Conservation (phyloP, 2,888 invertebrate species). For the Pammene aurita region DNA sequence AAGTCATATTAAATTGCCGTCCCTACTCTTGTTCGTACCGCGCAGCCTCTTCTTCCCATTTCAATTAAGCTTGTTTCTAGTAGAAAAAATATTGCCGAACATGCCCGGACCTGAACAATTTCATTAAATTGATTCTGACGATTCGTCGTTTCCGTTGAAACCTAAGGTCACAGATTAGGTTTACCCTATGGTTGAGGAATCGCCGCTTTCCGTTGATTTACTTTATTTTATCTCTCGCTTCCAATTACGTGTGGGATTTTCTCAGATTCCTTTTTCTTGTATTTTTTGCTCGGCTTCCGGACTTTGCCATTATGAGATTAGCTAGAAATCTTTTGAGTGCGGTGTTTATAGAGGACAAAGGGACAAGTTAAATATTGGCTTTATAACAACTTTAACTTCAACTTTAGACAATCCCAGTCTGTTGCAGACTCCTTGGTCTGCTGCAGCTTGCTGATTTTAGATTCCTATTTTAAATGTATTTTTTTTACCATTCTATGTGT, state of each 20-base stretch:
- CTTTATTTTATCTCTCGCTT: conserved; percentile 12
- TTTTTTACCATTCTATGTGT: too few species aligned
- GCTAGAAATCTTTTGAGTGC: conserved; percentile 13
- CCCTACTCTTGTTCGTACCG: too few species aligned
- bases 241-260: conserved; percentile 7
- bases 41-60: too few species aligned
- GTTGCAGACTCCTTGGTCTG: too few species aligned
- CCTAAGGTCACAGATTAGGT: neutral
- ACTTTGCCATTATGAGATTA: conserved; percentile 22
- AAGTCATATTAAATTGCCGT: too few species aligned
- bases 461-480: too few species aligned
- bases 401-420: too few species aligned
- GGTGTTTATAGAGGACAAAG: conserved; percentile 15
- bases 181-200: neutral
- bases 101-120: too few species aligned
- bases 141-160: neutral
- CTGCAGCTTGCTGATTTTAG: too few species aligned
- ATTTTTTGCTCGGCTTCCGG: conserved; percentile 11
- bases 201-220: neutral
- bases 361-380: conserved; percentile 9
- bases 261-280: conserved; percentile 3
- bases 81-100: too few species aligned
- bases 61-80: too few species aligned
- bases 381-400: neutral
- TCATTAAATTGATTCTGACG: neutral